phyloP scores from a whole-genome alignment of 2,113 vertebrate genomes.

The Columbina picui region DNA sequence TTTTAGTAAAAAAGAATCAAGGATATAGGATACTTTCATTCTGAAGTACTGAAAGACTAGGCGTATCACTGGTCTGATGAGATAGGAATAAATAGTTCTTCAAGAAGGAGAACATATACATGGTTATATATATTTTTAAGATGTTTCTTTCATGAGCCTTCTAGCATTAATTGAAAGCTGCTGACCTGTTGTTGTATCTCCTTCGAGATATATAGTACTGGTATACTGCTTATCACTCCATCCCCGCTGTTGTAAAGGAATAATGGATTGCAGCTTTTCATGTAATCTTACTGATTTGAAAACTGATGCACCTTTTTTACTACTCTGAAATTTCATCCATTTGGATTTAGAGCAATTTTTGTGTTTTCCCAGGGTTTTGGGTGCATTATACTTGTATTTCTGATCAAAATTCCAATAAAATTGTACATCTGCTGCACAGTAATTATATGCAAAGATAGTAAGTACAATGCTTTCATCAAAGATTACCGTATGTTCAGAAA shows the following conservation, averaged over 20 bases:
- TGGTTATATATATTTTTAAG: not conserved
- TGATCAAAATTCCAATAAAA: conserved; percentile 1
- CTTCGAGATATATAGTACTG: not conserved
- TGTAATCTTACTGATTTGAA: not conserved
- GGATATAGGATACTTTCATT: not conserved
- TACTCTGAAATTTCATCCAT: not conserved
- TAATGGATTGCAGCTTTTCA: not conserved
- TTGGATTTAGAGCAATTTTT: not conserved
- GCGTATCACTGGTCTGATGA: not conserved
- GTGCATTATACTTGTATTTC: not conserved
- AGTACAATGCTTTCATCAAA: not conserved
- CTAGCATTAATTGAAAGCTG: not conserved
- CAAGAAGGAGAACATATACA: not conserved
- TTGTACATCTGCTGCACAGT: not conserved
- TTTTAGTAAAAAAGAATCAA: not conserved
- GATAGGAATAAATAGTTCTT: not conserved
- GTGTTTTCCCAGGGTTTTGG: not conserved
- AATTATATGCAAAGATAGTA: not conserved
- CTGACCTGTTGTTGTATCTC: not conserved
- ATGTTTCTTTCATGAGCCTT: not conserved
- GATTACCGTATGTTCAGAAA: conserved; percentile 15
- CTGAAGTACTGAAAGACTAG: not conserved
- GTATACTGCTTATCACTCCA: not conserved
- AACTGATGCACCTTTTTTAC: not conserved
- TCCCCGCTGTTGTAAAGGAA: not conserved